Base-by-base conservation (phyloP, 2,888 invertebrate genomes). In the Netelia fuscicornis region DNA sequence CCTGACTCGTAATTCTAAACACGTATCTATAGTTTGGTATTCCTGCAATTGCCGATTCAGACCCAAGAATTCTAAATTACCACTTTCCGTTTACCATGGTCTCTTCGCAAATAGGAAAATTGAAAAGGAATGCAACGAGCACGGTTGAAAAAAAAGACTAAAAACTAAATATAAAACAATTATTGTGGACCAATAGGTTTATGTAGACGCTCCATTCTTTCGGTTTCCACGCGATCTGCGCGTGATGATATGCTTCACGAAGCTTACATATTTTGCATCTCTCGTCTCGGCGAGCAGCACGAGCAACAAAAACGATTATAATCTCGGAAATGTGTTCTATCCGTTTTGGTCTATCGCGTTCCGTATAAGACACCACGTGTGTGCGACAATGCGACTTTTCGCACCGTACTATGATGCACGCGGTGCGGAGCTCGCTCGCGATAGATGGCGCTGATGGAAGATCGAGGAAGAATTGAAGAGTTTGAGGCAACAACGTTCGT, bases 301-400 rank as follows among this genome's bases (percentile, higher is more conserved):
- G 56, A 54, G 60, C 10, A 48, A 48, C 37, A 67, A 48, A 77
- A 74, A 67, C 25, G 77, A 77, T 84, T 60, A 64, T 58, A 84
- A 84, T 84, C 81, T 72, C 23, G 1, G 77, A 77, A 84, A 84
- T 81, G 79, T 54, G 67, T 67, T 75, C 20, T 52, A n/a, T 74
- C 68, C 64, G n/a, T 75, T 62, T 75, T 11, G n/a, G n/a, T 84
- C 71, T 48, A 62, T 71, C 64, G 37, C 37, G 23, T 13, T 44
- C 25, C 52, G 25, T 62, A 42, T 65, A 42, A 37, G 37, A 6
- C 6, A 37, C 8, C 25, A 52, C 48, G 10, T 2, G 62, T 62
- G 37, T 62, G 37, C 5, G 30, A 44, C 42, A 17, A 20, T 37
- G 72, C 20, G 44, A 68, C 42, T 78, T 67, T 76, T 56, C 56